Conservation (phyloP, 2,888 invertebrate genomes). For the Leucozona laternaria region DNA sequence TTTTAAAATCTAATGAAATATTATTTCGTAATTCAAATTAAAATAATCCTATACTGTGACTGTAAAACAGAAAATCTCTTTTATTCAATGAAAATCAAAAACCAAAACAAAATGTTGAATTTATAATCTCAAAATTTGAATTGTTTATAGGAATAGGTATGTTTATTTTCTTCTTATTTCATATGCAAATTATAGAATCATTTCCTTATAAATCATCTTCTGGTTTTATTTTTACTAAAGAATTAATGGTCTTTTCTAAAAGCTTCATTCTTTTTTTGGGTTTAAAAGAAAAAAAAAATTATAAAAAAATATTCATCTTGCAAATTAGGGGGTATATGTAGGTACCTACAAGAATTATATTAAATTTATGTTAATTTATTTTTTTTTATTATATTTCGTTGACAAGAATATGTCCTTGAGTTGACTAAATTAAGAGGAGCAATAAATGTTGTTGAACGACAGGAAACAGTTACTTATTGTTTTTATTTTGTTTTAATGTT, state of each 20-base stretch:
- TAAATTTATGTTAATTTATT: slow-evolving; percentile 14
- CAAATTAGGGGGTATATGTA: background rate
- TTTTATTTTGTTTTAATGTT: background rate
- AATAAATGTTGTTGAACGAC: slow-evolving; percentile 1
- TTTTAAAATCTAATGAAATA: slow-evolving; percentile 2
- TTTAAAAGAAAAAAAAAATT: background rate
- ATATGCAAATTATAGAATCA: slow-evolving; percentile 9
- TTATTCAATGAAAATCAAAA: background rate
- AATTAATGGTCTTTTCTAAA: background rate
- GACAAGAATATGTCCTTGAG: background rate
- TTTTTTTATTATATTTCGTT: background rate
- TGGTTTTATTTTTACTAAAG: background rate
- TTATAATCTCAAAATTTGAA: slow-evolving; percentile 1
- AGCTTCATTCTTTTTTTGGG: slow-evolving; percentile 1
- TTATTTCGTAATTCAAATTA: background rate
- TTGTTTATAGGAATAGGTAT: background rate
- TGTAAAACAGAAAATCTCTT: background rate
- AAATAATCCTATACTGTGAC: background rate
- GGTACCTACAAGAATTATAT: background rate
- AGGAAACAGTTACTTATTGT: slow-evolving; percentile 3
- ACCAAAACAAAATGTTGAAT: background rate
- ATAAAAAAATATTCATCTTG: background rate
- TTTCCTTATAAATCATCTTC: slow-evolving; percentile 22
- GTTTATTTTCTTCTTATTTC: background rate
- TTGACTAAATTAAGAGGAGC: background rate